Base-by-base conservation (phyloP, 1,140 invertebrate species). In the Drosophila lacteicornis region DNA sequence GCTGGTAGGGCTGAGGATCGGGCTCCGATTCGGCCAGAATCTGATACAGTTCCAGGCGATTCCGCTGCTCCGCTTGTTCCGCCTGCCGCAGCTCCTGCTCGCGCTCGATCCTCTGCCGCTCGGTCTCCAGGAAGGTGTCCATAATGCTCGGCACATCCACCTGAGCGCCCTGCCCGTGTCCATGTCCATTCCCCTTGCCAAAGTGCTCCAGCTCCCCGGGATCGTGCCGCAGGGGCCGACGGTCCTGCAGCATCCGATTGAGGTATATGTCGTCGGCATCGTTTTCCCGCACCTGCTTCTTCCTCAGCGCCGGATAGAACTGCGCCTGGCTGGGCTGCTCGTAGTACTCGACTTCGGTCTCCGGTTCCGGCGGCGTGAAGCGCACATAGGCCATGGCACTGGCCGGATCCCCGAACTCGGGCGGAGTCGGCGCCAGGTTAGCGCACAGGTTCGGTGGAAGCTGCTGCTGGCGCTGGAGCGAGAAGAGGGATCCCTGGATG, bases 311-410 rank as follows among this genome's bases (percentile, higher is more conserved):
- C 50, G 19, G 96, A 95, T 36, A 96, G 96, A 91, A 60, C 9
- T 66, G 74, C 19, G 60, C 60, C 36, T 30, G 70, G 6, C 58
- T 42, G 15, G 46, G 70, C 27, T 73, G 80, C 33, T 88, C 85
- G 30, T 95, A 96, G 90, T 96, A 97, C n/a, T 97, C 93, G 93
- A 97, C 95, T 80, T 97, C 96, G 3, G 96, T 96, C 83, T 95
- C 84, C 65, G 65, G 59, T 43, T 94, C 94, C 60, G 96, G 97
- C 5, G 97, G 96, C 1, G 95, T 96, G 77, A 97, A 97, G 67
- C 95, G 95, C 2, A 98, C 95, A 76, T 96, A 96, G 19, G 97
- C 97, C 73, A 97, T 92, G 53, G 95, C 94, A 75, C 94, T 93
- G n/a, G 85, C 80, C 46, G 94, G 94, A 6, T 96, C 94, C 78